Percentiles rank a stretch among this genome's conserved stretches.
phyloP scores from a whole-genome alignment of 2,888 invertebrate genomes.

The Quadroppia sp. region DNA sequence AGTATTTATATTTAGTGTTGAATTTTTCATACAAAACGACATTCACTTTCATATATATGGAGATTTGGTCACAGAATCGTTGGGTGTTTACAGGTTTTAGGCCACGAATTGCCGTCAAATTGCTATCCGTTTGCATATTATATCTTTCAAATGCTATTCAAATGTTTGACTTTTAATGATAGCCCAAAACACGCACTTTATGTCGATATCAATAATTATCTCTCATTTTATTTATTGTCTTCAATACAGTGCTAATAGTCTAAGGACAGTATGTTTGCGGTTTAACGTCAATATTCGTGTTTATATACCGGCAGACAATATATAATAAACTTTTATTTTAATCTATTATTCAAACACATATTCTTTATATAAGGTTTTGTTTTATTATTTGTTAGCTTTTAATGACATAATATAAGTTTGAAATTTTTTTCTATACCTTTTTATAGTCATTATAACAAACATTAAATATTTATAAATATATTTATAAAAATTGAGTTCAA shows the following conservation, averaged over 20 bases:
- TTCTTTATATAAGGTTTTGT: too few species aligned
- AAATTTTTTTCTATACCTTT: too few species aligned
- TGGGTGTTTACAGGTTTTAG: background rate
- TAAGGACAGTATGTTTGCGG: background rate
- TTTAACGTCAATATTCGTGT: background rate
- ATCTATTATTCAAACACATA: too few species aligned
- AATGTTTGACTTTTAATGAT: background rate
- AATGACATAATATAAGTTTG: too few species aligned
- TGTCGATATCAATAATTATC: background rate
- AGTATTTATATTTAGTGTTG: background rate
- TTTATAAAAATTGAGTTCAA: too few species aligned
- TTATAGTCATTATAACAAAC: too few species aligned
- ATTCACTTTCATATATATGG: background rate
- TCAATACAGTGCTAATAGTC: background rate
- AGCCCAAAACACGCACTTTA: background rate
- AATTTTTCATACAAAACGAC: background rate
- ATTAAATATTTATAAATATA: too few species aligned
- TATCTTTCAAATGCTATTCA: background rate
- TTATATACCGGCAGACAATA: background rate
- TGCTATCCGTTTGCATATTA: background rate
- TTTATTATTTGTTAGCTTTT: too few species aligned
- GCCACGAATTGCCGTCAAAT: background rate
- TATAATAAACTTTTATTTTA: too few species aligned
- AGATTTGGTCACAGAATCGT: background rate
- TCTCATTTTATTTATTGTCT: background rate